Evolutionary conservation across 2,888 invertebrate species (phyloP).

Genomic region (Baronia brevicornis): DNA sequence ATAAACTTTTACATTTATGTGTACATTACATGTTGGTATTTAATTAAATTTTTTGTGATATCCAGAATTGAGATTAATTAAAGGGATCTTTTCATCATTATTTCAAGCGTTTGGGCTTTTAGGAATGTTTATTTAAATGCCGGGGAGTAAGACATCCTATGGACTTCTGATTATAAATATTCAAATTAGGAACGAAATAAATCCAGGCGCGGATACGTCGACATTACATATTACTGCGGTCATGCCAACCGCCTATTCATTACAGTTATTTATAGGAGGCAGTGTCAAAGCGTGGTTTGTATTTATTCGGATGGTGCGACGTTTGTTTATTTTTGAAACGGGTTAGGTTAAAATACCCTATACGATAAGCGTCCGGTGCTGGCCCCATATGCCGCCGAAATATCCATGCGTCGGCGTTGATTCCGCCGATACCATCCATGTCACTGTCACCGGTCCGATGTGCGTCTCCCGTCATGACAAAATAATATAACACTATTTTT

Average conservation of each 20-base stretch:
- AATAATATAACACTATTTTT: conserved; percentile 55
- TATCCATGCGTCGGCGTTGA: conserved; percentile 41
- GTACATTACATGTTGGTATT: no score
- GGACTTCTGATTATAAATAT: conserved; percentile 59
- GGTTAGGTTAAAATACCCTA: conserved; percentile 58
- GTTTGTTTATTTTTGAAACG: conserved; percentile 69
- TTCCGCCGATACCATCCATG: conserved; percentile 46
- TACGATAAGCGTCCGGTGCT: conserved; percentile 59
- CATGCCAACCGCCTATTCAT: conserved; percentile 67
- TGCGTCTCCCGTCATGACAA: conserved; percentile 46
- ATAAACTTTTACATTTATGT: no score
- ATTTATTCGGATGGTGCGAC: conserved; percentile 62
- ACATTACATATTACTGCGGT: conserved; percentile 65
- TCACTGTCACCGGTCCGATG: conserved; percentile 48
- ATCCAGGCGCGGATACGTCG: conserved; percentile 60
- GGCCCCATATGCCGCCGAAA: conserved; percentile 41
- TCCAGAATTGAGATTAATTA: conserved; percentile 16
- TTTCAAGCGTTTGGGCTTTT: conserved; percentile 18
- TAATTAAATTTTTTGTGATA: conserved; percentile 10
- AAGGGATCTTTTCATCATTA: conserved; percentile 14
- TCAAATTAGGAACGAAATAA: conserved; percentile 64
- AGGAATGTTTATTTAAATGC: conserved; percentile 32
- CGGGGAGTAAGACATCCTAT: conserved; percentile 36
- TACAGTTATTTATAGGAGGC: conserved; percentile 71
- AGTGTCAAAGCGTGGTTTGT: conserved; percentile 66